Conservation (phyloP, 2,888 invertebrate genomes). For the Augiades crinisus region DNA sequence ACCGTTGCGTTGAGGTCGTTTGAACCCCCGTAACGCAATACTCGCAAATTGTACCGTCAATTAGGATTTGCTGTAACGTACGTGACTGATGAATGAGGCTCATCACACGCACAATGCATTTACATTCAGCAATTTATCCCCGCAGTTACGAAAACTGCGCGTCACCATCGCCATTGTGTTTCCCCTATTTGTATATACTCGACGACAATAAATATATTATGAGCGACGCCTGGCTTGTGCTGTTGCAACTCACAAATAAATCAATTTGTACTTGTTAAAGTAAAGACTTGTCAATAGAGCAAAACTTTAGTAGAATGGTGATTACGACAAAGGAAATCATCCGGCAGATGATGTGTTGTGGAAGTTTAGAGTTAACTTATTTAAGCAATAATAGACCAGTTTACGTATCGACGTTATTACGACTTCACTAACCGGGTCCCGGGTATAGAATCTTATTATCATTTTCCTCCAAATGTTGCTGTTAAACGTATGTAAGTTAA, state of each 20-base stretch:
- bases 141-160: conserved; percentile 51
- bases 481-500: no score
- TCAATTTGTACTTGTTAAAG: no score
- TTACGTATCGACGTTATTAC: no score
- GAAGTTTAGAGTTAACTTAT: no score
- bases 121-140: conserved; percentile 20
- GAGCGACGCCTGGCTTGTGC: conserved; percentile 5
- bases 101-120: conserved; percentile 12
- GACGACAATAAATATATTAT: conserved; percentile 64
- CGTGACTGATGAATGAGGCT: conserved; percentile 61
- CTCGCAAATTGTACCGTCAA: conserved; percentile 37
- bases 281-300: no score
- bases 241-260: no score
- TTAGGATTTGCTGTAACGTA: conserved; percentile 47
- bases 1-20: conserved; percentile 31
- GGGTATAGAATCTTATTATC: no score
- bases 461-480: no score
- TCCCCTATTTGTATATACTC: conserved; percentile 51
- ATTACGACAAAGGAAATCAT: no score
- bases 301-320: neutral
- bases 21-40: conserved; percentile 18
- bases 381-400: no score
- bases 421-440: no score
- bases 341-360: no score
- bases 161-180: conserved; percentile 56